phyloP scores from a whole-genome alignment of 2,888 invertebrate genomes.

The Leptopilina drosophilae region DNA sequence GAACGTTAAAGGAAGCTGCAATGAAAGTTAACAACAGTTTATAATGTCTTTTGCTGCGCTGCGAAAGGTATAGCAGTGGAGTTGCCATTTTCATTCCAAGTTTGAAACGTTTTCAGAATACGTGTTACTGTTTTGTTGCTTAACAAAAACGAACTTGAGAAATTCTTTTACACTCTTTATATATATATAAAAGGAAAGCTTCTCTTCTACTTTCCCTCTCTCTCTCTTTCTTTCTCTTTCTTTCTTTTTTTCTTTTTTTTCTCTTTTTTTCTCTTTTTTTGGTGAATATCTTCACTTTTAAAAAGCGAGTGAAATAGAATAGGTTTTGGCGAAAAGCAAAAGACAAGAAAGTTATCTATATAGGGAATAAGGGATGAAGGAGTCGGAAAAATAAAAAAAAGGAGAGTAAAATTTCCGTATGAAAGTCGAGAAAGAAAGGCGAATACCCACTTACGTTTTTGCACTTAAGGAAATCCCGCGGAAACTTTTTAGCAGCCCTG shows the following conservation, averaged over 20 bases:
- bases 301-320: not conserved
- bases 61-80: not conserved
- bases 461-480: slow-evolving; percentile 44
- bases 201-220: no score
- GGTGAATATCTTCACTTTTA: slow-evolving; percentile 22
- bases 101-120: slow-evolving; percentile 19
- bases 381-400: not conserved
- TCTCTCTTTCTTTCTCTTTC: not conserved
- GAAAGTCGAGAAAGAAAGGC: slow-evolving; percentile 31
- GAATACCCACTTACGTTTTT: slow-evolving; percentile 43
- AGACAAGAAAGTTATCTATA: not conserved
- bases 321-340: not conserved
- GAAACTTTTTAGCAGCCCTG: slow-evolving; percentile 33
- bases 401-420: slow-evolving; percentile 22
- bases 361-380: not conserved
- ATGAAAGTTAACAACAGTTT: slow-evolving; percentile 38
- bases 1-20: slow-evolving; percentile 17
- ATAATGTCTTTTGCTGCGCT: slow-evolving; percentile 18
- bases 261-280: not conserved
- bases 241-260: no score
- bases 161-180: slow-evolving; percentile 7
- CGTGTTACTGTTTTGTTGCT: slow-evolving; percentile 30
- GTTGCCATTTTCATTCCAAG: slow-evolving; percentile 30
- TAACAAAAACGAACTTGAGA: slow-evolving; percentile 20
- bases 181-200: no score